These are phyloP conservation scores for Silurus asotus DNA, from an alignment of 2,113 vertebrate species.

Conservation along the genomic window DNA sequence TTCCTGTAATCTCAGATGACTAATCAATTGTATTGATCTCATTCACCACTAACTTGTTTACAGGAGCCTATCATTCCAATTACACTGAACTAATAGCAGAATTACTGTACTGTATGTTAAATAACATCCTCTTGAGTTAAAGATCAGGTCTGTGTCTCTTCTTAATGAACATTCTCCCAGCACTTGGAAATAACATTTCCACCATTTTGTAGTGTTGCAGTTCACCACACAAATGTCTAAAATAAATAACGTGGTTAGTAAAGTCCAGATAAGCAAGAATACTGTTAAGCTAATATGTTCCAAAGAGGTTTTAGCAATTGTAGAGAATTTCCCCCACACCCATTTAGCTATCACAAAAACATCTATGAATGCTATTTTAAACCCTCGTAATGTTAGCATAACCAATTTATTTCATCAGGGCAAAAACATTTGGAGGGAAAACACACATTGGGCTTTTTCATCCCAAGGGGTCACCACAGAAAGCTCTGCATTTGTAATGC, in stretches of 20 bases:
- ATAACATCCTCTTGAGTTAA: slow-evolving; percentile 20
- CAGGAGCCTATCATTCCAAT: slow-evolving; percentile 34
- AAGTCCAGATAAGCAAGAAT: neutral
- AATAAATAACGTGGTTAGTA: neutral
- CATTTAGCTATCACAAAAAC: neutral
- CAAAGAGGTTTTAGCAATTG: neutral
- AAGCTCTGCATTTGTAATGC: slow-evolving; percentile 53
- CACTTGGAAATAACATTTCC: neutral
- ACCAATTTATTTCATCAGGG: neutral
- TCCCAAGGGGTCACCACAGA: neutral
- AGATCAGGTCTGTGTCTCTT: neutral
- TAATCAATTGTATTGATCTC: slow-evolving; percentile 35
- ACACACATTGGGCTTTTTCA: neutral
- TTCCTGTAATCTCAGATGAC: slow-evolving; percentile 18
- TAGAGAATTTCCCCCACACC: neutral
- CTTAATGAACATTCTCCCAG: neutral
- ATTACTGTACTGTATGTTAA: slow-evolving; percentile 1
- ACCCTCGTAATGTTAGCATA: neutral
- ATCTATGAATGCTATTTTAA: neutral
- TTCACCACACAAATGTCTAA: neutral
- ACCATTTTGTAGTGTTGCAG: neutral
- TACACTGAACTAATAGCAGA: neutral
- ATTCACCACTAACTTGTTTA: slow-evolving; percentile 44
- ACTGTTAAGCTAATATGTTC: neutral
- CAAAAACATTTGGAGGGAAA: neutral